Base-by-base conservation (phyloP, 1,140 invertebrate genomes). In the Schmidtea mediterranea region DNA sequence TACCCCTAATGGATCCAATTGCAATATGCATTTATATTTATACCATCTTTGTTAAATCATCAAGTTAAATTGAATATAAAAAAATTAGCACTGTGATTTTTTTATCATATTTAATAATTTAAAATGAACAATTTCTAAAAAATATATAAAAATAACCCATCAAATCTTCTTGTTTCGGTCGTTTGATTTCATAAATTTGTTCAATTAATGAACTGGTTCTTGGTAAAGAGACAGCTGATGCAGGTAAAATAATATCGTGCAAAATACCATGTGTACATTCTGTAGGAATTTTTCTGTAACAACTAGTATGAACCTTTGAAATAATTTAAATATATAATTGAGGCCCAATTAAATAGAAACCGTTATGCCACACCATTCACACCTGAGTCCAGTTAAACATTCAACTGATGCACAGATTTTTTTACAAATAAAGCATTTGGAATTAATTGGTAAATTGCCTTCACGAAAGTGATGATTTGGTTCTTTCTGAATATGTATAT, bases 341-440 rank as follows among this genome's bases (percentile, higher is more conserved):
- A 10, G 26, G 26, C 10, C 26, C 26, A 32, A 32, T 3, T 32
- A n/a, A 1, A 36, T 36, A 68, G 74, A 73, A 66, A 90, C 87
- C 69, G 87, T 92, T 58, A 87, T 76, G 56, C 84, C 84, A 72
- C 92, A 98, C 90, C 90, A 98, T 72, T 97, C 89, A 74, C 92
- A 98, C 58, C 84, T 74, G 73, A 87, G 86, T 52, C 75, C 74
- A 32, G 73, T 68, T 58, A 98, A 74, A 71, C 89, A 95, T 73
- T 98, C 90, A 23, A 78, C 75, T 52, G 87, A 87, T 76, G 82
- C 90, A 72, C 92, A 97, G 51, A 79, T 80, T 68, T 95, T 94
- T 66, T 86, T 87, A 72, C 92, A 97, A 49, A 81, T 66, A 52
- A 78, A 75, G 69, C 92, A 98, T 73, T 95, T 97, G 55, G 82